Conservation (phyloP, 2,888 invertebrate genomes). For the Pristionchus exspectatus region DNA sequence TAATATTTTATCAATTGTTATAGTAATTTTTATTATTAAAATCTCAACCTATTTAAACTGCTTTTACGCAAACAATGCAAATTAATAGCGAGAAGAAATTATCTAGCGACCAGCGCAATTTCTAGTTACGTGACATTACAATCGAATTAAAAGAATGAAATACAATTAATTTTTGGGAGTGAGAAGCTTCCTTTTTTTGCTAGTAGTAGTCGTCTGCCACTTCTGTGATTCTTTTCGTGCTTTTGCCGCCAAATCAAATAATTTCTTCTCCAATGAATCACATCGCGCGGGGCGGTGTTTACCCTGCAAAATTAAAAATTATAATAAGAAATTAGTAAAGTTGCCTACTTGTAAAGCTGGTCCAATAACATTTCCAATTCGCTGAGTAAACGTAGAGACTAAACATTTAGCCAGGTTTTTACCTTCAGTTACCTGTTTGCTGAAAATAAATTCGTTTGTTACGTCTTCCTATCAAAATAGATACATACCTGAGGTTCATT, state of each 20-base stretch:
- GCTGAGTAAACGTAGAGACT: conserved; percentile 42
- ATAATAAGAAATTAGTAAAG: background rate
- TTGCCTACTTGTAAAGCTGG: conserved; percentile 43
- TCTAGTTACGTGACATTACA: background rate
- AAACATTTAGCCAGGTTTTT: conserved; percentile 38
- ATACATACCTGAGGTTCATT: conserved; percentile 27
- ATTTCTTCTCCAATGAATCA: conserved; percentile 48
- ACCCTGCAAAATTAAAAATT: background rate
- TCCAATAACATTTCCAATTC: conserved; percentile 38
- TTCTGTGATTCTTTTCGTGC: conserved; percentile 6
- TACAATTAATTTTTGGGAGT: conserved; percentile 22
- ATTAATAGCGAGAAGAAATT: background rate
- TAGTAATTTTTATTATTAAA: too few species aligned
- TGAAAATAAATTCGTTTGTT: background rate
- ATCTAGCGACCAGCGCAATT: background rate
- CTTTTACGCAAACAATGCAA: too few species aligned
- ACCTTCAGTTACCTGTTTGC: conserved; percentile 28
- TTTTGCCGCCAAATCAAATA: conserved; percentile 39
- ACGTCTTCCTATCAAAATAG: background rate
- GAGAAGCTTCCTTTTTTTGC: conserved; percentile 36
- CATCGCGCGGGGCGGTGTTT: conserved; percentile 24
- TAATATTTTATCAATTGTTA: too few species aligned
- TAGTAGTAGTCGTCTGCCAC: conserved; percentile 39
- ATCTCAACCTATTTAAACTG: too few species aligned
- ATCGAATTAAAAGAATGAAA: background rate